phyloP scores from a whole-genome alignment of 2,797 vertebrate genomes.

The Dipus sagitta region DNA sequence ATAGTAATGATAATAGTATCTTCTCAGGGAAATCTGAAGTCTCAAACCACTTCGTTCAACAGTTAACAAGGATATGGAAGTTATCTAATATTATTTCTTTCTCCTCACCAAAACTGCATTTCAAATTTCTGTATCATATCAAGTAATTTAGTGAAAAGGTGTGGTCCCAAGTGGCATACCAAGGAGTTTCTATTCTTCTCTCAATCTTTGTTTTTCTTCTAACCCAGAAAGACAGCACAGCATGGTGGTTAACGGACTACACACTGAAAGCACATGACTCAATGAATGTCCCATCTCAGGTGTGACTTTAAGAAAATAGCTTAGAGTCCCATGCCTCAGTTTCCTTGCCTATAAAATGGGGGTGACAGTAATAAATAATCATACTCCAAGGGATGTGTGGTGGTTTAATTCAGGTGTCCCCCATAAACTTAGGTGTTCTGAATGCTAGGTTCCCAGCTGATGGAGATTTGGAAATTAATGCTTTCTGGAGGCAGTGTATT shows the following conservation, averaged over 20 bases:
- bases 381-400: neutral
- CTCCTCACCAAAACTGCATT: neutral
- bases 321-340: neutral
- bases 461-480: no score
- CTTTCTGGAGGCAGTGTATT: no score
- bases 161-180: neutral
- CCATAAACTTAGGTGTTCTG: no score
- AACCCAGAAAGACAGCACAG: neutral
- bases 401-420: no score
- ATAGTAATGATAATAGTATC: neutral
- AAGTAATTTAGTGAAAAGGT: neutral
- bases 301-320: neutral
- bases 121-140: neutral
- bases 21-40: neutral
- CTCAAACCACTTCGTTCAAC: slow-evolving; percentile 6
- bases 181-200: neutral
- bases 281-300: neutral
- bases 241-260: neutral
- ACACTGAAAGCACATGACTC: neutral
- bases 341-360: slow-evolving; percentile 1
- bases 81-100: neutral
- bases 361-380: neutral
- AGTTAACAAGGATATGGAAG: neutral
- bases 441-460: no score
- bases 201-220: neutral